Percentiles rank a stretch among this genome's conserved stretches.
These are phyloP conservation scores for Delichon dasypus DNA, from an alignment of 2,797 vertebrate genomes.

Conservation along the genomic window DNA sequence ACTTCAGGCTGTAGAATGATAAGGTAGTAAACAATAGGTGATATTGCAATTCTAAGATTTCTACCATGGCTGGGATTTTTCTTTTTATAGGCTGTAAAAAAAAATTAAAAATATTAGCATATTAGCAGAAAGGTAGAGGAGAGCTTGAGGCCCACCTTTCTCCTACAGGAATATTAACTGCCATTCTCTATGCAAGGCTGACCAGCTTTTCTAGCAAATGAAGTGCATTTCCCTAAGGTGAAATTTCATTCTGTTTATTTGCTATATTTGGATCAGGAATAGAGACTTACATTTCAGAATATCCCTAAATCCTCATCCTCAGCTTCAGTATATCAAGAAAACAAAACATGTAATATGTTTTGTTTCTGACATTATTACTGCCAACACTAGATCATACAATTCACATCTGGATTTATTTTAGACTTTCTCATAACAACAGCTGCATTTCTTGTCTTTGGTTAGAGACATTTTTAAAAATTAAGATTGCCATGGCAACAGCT, in stretches of 20 bases:
- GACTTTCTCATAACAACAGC: conserved; percentile 61
- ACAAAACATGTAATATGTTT: neutral
- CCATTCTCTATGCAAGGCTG: neutral
- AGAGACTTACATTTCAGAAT: neutral
- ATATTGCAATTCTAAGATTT: neutral
- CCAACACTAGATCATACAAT: conserved; percentile 6
- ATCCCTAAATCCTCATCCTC: neutral
- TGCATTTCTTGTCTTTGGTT: conserved; percentile 69
- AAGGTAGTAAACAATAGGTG: neutral
- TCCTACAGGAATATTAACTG: neutral
- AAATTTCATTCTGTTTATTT: conserved; percentile 14
- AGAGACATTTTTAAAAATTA: conserved; percentile 69
- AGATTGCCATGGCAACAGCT: conserved; percentile 77
- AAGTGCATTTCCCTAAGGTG: neutral
- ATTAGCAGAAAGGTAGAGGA: neutral
- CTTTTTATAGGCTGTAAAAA: neutral
- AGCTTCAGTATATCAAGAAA: neutral
- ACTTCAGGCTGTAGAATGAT: neutral
- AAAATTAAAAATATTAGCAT: neutral
- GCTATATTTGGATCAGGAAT: conserved; percentile 7
- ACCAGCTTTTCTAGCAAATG: neutral
- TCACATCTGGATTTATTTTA: conserved; percentile 66
- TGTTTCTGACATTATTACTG: conserved; percentile 3
- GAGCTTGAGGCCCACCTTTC: neutral
- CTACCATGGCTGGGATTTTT: neutral